Percentiles rank a stretch among this genome's conserved stretches.
These are phyloP conservation scores for Calvadosia cruxmelitensis DNA, from an alignment of 30 jellyfish, hydroid and myxozoan species.

Conservation along the genomic window DNA sequence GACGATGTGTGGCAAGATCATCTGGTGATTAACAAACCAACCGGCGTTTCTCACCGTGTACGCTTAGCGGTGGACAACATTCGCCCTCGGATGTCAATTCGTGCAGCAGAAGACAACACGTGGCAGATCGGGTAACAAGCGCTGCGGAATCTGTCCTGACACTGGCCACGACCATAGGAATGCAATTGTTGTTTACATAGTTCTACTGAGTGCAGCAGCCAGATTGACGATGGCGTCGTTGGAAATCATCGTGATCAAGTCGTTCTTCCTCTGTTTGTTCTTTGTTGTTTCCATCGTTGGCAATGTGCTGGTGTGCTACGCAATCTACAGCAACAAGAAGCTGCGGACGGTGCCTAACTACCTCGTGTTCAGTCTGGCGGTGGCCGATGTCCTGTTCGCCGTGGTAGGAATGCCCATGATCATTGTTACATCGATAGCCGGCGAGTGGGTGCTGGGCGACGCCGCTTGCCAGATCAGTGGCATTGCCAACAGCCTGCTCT, in stretches of 20 bases:
- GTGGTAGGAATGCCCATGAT: constrained; percentile 66
- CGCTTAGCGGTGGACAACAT: no score
- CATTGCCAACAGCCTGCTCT: constrained; percentile 43
- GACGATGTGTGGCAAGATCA: no score
- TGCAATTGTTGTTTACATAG: no score
- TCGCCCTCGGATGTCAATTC: no score
- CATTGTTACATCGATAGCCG: constrained; percentile 60
- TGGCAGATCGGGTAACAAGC: no score
- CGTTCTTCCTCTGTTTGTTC: constrained; percentile 33
- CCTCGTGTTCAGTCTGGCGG: constrained; percentile 74
- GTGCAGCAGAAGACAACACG: no score
- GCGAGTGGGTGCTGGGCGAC: constrained; percentile 70
- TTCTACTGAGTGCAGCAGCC: no score
- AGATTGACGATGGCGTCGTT: neutral
- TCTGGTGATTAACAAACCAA: no score
- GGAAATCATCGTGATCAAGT: constrained; percentile 45
- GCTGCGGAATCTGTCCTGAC: no score
- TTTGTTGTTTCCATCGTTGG: constrained; percentile 49
- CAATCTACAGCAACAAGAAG: constrained; percentile 35
- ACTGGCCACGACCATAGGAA: no score
- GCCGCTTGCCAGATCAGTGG: constrained; percentile 73
- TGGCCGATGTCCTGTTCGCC: constrained; percentile 72
- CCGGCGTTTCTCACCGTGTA: no score
- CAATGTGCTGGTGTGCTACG: constrained; percentile 50
- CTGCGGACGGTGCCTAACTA: constrained; percentile 74